phyloP scores from a whole-genome alignment of 2,113 vertebrate species.

The Cynopterus brachyotis region DNA sequence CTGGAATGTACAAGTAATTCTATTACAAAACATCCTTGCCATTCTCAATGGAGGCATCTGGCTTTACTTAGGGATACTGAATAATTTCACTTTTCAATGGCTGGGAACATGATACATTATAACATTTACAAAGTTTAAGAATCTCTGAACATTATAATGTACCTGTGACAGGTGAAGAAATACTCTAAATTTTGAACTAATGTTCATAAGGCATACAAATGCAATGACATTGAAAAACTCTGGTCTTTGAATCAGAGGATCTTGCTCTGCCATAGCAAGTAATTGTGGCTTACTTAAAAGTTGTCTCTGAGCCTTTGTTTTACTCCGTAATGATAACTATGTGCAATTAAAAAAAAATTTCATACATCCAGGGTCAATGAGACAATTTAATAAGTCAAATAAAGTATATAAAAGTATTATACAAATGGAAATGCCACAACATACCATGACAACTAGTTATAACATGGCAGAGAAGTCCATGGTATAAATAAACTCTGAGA shows the following conservation, averaged over 20 bases:
- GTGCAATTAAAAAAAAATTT: neutral
- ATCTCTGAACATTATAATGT: neutral
- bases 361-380: neutral
- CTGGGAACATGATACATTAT: neutral
- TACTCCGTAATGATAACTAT: neutral
- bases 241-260: neutral
- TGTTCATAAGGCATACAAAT: neutral
- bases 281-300: neutral
- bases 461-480: neutral
- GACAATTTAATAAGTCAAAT: neutral
- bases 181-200: neutral
- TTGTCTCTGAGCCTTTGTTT: neutral
- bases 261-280: neutral
- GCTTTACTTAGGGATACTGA: slow-evolving; percentile 38
- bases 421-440: neutral
- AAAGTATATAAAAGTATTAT: neutral
- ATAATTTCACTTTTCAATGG: slow-evolving; percentile 44
- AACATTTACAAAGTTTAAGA: neutral
- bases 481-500: neutral
- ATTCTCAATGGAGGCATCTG: slow-evolving; percentile 37
- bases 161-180: neutral
- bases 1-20: slow-evolving; percentile 48
- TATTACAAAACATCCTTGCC: slow-evolving; percentile 43
- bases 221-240: neutral
- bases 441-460: neutral